Percentiles rank a stretch among this genome's conserved stretches.
These are phyloP conservation scores for Homalodisca vitripennis DNA, from an alignment of 1,140 invertebrate species.

Conservation along the genomic window DNA sequence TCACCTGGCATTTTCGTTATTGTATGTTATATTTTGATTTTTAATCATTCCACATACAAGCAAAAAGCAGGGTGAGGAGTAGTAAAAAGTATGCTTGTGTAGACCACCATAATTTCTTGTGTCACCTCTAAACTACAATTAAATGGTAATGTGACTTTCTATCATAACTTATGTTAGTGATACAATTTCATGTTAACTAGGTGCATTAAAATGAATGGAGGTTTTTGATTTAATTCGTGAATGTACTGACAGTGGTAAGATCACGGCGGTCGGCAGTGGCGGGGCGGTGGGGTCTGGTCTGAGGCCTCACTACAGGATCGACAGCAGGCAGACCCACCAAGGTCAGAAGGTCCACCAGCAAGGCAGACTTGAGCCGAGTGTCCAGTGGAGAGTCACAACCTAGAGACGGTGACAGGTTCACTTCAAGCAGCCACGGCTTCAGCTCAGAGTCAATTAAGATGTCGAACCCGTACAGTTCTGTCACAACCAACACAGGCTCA, in stretches of 20 bases:
- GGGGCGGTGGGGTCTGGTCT: neutral
- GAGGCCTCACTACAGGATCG: slow-evolving; percentile 57
- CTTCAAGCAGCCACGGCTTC: slow-evolving; percentile 92
- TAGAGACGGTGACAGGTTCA: slow-evolving; percentile 91
- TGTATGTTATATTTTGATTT: no score
- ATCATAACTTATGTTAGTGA: no score
- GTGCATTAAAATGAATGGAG: no score
- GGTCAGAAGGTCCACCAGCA: slow-evolving; percentile 87
- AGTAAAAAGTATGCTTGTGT: no score
- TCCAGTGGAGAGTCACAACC: slow-evolving; percentile 92
- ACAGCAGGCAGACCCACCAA: slow-evolving; percentile 83
- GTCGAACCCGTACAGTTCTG: slow-evolving; percentile 96
- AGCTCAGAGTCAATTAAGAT: slow-evolving; percentile 87
- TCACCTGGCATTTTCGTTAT: no score
- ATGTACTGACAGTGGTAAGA: neutral
- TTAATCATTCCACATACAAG: no score
- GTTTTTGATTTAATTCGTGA: no score
- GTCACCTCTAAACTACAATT: no score
- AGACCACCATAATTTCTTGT: no score
- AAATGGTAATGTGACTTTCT: no score
- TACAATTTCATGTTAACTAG: no score
- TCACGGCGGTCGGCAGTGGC: neutral
- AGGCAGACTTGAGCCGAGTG: slow-evolving; percentile 86
- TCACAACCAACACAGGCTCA: slow-evolving; percentile 42
- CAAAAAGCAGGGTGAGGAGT: no score